Evolutionary conservation across 1,140 invertebrate genomes (phyloP).

Genomic region (Stegodyphus mimosarum): DNA sequence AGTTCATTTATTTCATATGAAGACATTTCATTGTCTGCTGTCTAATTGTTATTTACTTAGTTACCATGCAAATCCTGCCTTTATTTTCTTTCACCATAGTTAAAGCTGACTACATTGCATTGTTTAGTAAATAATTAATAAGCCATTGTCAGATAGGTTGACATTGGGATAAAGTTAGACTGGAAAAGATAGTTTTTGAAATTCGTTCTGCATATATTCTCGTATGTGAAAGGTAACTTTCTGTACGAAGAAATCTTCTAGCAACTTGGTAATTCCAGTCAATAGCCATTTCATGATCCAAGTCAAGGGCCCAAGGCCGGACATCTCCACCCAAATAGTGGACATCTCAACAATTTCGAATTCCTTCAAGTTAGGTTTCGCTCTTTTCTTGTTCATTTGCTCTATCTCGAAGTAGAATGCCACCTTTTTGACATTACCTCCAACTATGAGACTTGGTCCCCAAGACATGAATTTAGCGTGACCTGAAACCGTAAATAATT

Average conservation of each 20-base stretch:
- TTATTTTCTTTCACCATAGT: no score
- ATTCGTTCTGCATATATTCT: conserved; percentile 29
- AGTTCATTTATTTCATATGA: no score
- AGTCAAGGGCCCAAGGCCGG: conserved; percentile 55
- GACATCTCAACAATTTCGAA: conserved; percentile 51
- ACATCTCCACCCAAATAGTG: conserved; percentile 58
- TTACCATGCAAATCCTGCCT: no score
- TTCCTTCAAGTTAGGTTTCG: conserved; percentile 29
- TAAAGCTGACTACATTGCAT: no score
- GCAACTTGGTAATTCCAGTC: conserved; percentile 48
- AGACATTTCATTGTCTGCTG: no score
- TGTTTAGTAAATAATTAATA: no score
- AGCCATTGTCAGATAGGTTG: no score
- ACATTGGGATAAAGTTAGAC: background rate
- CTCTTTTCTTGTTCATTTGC: conserved; percentile 38
- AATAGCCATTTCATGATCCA: conserved; percentile 58
- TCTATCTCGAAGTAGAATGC: conserved; percentile 51
- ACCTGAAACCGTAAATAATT: conserved; percentile 19
- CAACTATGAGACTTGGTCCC: conserved; percentile 22
- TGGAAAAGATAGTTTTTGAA: conserved; percentile 46
- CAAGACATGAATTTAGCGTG: conserved; percentile 56
- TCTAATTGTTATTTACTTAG: no score
- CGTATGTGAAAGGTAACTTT: conserved; percentile 15
- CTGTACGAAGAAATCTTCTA: conserved; percentile 50
- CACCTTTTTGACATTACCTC: conserved; percentile 47